These are phyloP conservation scores for Himantopus leucocephalus DNA, from an alignment of 2,113 vertebrate genomes.

Conservation along the genomic window DNA sequence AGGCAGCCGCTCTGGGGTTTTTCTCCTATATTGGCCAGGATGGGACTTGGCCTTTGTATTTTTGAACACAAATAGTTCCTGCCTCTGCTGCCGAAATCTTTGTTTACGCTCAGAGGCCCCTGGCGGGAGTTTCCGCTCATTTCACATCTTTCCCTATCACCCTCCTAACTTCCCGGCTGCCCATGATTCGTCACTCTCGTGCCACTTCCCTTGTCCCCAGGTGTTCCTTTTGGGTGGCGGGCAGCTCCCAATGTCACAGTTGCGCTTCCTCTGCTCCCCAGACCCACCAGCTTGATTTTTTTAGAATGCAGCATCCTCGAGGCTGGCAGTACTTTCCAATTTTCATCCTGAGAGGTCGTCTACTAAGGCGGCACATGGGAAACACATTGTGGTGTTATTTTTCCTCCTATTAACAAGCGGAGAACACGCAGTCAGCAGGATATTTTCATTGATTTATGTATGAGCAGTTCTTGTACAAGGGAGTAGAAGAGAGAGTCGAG, in stretches of 20 bases:
- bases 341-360: neutral
- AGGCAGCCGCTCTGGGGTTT: neutral
- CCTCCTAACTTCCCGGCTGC: neutral
- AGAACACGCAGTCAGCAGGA: neutral
- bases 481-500: neutral
- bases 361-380: neutral
- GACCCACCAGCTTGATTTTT: neutral
- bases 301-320: neutral
- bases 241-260: neutral
- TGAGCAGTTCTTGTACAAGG: neutral
- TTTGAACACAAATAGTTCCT: neutral
- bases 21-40: neutral
- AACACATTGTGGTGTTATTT: neutral
- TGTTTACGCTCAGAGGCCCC: neutral
- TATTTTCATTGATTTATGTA: neutral
- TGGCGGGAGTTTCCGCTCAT: neutral
- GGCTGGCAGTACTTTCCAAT: neutral
- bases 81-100: neutral
- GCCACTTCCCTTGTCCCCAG: neutral
- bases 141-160: neutral
- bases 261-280: neutral
- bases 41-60: neutral
- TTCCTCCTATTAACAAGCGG: neutral
- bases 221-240: neutral
- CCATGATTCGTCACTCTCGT: accelerated